Conservation (phyloP, 2,113 vertebrate species). For the Phaetusa simplex region DNA sequence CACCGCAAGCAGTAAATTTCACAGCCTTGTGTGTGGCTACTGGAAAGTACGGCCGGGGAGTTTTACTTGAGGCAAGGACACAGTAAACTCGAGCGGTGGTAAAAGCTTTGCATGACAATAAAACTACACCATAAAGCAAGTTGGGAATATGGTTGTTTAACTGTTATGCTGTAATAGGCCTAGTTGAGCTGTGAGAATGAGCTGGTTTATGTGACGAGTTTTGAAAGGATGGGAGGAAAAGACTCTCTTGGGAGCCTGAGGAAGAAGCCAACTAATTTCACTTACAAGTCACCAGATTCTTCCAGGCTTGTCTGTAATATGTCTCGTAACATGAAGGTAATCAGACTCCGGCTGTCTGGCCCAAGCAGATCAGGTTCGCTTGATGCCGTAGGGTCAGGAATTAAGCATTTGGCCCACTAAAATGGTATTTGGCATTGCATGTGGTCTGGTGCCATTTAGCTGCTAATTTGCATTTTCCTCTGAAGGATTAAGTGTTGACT, state of each 20-base stretch:
- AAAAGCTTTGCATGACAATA: neutral
- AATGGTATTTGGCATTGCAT: neutral
- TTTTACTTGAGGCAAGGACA: neutral
- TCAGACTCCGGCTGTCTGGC: neutral
- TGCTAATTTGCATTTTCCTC: neutral
- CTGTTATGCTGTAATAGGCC: neutral
- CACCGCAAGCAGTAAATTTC: neutral
- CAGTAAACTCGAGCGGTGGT: rapidly evolving
- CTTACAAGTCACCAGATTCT: neutral
- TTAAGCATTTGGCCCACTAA: neutral
- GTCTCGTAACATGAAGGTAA: neutral
- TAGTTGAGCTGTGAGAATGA: neutral
- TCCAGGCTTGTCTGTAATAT: neutral
- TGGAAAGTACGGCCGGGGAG: neutral
- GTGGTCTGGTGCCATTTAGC: neutral
- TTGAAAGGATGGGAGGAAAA: neutral
- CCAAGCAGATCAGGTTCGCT: neutral
- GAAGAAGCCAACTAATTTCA: neutral
- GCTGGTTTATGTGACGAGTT: neutral
- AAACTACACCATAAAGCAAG: neutral
- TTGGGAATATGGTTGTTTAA: neutral
- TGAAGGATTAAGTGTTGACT: neutral
- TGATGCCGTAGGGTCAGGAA: neutral
- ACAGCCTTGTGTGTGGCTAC: neutral
- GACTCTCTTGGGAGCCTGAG: neutral